Conservation (phyloP, 2,888 invertebrate genomes). For the Digitonthophagus gazella region DNA sequence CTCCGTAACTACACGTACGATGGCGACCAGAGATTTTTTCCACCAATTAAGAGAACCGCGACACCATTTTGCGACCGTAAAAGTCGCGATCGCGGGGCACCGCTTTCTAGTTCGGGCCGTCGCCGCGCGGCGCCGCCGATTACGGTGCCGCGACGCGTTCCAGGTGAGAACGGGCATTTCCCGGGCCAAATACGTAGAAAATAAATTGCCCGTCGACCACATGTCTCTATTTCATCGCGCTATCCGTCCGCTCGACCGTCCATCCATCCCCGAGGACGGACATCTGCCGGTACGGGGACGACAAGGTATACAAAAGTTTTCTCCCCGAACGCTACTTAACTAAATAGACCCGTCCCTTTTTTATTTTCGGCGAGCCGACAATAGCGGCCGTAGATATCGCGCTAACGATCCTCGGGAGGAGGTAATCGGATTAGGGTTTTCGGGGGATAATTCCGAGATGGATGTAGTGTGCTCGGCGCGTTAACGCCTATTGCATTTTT, state of each 20-base stretch:
- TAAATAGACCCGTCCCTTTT: neutral
- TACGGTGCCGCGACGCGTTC: neutral
- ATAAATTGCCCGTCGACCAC: neutral
- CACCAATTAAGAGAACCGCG: neutral
- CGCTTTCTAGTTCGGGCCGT: neutral
- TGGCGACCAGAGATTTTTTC: neutral
- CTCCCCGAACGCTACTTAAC: neutral
- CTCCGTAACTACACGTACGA: neutral
- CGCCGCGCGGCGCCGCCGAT: neutral
- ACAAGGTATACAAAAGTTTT: neutral
- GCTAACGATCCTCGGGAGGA: neutral
- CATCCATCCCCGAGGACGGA: neutral
- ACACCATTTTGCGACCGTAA: neutral
- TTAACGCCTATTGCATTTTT: no score
- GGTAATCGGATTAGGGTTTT: neutral
- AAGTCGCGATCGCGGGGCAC: neutral
- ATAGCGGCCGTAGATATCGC: neutral
- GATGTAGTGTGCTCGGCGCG: no score
- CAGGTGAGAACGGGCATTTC: neutral
- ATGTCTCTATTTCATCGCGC: neutral
- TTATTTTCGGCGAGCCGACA: neutral
- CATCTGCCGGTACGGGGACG: no score
- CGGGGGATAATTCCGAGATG: no score
- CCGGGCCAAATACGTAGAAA: neutral
- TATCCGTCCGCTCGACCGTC: neutral